Evolutionary conservation across 2,888 invertebrate genomes (phyloP), one percentile per base, ranked within the genome.

Genomic region (Coelopa pilipes): DNA sequence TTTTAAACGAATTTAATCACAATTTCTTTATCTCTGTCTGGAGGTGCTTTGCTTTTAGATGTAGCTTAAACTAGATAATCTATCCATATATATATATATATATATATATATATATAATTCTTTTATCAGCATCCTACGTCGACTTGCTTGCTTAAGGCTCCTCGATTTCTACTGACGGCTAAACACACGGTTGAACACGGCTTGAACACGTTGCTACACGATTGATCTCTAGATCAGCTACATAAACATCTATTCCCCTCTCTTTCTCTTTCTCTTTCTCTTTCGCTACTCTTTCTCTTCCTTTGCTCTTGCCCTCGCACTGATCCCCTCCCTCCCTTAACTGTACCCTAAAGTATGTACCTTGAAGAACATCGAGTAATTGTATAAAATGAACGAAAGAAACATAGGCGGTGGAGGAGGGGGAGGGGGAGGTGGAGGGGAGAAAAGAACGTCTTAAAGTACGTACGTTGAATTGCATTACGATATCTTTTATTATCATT

Each of bases 81-180:
- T 21, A 57, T 59, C 10, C 57, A 21, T 59, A 1, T 17, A 59
- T 59, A 73, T 76, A 66, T 74, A 19, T 65, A 19, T 74, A 66
- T 70, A 21, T 59, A 1, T 17, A 59, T 59, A 73, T 76, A 66
- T 74, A 19, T 65, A 19, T 74, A 66, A 76, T 63, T 69, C 24
- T 71, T 70, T 24, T 60, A 15, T 21, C 24, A 21, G 60, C 68
- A 69, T 63, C 19, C 75, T 47, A 21, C 59, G 67, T 62, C 34
- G n/a, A 55, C 13, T 47, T 57, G 46, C 34, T 34, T 34, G 34
- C 34, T 7, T 34, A 34, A 34, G 7, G 7, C 7, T 34, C 34
- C 34, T 34, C 34, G 34, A 34, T 34, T 34, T 34, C 34, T 34
- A 34, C 7, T 34, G 7, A 34, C 34, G 34, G 34, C 34, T n/a